A percentile compares a stretch with the other conserved stretches of the same genome.
Conservation (phyloP, 1,140 invertebrate genomes). For the Brachionus rotundiformis region DNA sequence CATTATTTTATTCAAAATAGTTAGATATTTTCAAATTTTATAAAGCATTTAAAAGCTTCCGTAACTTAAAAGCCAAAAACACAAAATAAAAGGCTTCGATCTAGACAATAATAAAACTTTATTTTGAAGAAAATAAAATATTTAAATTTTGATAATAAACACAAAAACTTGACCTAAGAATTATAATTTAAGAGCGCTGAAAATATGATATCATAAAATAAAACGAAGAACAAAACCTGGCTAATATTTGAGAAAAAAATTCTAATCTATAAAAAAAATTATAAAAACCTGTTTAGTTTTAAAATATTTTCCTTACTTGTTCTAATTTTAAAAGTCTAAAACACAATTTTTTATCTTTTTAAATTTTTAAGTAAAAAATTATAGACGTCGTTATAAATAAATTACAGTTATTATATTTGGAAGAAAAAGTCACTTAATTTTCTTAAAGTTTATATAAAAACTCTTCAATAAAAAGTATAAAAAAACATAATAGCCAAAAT, state of each 20-base stretch:
- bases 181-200: not conserved
- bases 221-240: not conserved
- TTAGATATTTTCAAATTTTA: not conserved
- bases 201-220: constrained; percentile 5
- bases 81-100: not conserved
- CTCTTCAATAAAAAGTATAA: not conserved
- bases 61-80: not conserved
- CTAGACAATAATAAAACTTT: not conserved
- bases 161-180: constrained; percentile 13
- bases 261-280: not conserved
- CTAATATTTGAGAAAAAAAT: not conserved
- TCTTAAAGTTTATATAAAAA: not conserved
- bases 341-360: too few relatives aligned
- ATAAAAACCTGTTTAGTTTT: not conserved
- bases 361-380: too few relatives aligned
- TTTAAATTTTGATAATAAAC: constrained; percentile 22
- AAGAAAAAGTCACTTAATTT: not conserved
- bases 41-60: not conserved
- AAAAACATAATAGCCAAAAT: not conserved
- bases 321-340: not conserved
- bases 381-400: too few relatives aligned
- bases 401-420: too few relatives aligned
- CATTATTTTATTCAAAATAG: not conserved
- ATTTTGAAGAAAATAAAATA: constrained; percentile 17
- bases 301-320: not conserved